Evolutionary conservation across 2,797 vertebrate species (phyloP), one percentile per base, ranked within the genome.

Genomic region (Urophycis tenuis): DNA sequence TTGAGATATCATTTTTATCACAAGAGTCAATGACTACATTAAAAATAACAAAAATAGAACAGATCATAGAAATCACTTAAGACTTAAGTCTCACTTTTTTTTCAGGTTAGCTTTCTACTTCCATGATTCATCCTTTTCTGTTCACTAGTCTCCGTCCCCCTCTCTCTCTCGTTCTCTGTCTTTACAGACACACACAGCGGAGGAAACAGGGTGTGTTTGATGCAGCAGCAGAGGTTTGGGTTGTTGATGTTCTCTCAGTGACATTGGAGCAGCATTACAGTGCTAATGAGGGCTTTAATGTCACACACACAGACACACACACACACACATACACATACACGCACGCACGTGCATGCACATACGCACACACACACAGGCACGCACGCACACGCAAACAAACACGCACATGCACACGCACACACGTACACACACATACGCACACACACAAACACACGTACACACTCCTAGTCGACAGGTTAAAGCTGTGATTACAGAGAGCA

Each of bases 201-300:
- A 36, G 53, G n/a, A 74, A 29, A 74, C 73, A 74, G 17, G 7
- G 39, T 8, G 6, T 8, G 39, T 12, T 41, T 41, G 71, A 34
- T 72, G 31, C 33, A n/a, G 71, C 71, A 32, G 84, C 85, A 78
- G 83, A 86, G 74, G 85, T 41, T 41, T 41, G 3, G 39, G 6
- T 41, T 41, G 39, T 67, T 85, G 84, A 87, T 89, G 87, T 87
- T 87, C 91, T 91, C 87, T 83, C 88, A 89, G 87, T 88, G 85
- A 91, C 89, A 87, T 80, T 87, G 88, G 88, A 89, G 88, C 89
- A 87, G 90, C 89, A 88, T 89, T 91, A 84, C 88, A 85, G 87
- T 84, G 90, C 87, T 91, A 92, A 92, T 92, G 89, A 92, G 88
- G 91, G 90, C 90, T 91, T 90, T 87, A 91, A 89, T 91, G 89